Base-by-base conservation (phyloP, 2,888 invertebrate genomes). In the Branchellion lobata region DNA sequence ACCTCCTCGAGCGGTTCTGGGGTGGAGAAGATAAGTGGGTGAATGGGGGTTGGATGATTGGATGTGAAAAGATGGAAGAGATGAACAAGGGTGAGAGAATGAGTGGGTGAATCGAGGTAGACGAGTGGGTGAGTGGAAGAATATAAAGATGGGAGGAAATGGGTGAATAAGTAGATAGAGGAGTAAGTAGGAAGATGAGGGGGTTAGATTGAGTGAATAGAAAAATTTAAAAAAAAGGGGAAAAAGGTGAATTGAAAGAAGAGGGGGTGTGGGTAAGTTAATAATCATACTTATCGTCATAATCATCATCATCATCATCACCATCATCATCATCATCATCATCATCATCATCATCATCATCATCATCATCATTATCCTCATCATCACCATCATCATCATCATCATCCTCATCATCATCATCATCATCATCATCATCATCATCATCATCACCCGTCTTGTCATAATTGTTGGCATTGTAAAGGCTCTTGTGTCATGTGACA, bases 381-480 rank as follows among this genome's bases (percentile, higher is more conserved):
- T n/a, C 24, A 57, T 24, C 24, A 73, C 73, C 47, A 73, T 34
- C 33, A 73, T 51, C 47, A 73, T 51, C 34, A 73, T 73, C 29
- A 73, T 24, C 27, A 47, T 40, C 47, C 47, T 27, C 47, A 47
- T 27, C 47, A 74, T 74, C 47, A 74, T 72, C 72, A 74, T 74
- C 36, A 74, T 21, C n/a, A 74, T 40, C 36, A 74, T 74, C 36
- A 74, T 24, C n/a, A 47, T 74, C 36, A 74, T 74, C 18, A 74
- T 74, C 36, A 74, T 40, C 24, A 74, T 74, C 36, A 74, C 74
- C 29, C 14, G 11, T 31, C 11, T 51, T 21, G n/a, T 47, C 14
- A 14, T 14, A 8, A 14, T 14, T n/a, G 21, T 47, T 51, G 40
- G 18, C 40, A 40, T 14, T 34, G 29, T 74, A 8, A 51, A 31